Evolutionary conservation across 2,113 vertebrate genomes (phyloP).

Genomic region (Vidua macroura): DNA sequence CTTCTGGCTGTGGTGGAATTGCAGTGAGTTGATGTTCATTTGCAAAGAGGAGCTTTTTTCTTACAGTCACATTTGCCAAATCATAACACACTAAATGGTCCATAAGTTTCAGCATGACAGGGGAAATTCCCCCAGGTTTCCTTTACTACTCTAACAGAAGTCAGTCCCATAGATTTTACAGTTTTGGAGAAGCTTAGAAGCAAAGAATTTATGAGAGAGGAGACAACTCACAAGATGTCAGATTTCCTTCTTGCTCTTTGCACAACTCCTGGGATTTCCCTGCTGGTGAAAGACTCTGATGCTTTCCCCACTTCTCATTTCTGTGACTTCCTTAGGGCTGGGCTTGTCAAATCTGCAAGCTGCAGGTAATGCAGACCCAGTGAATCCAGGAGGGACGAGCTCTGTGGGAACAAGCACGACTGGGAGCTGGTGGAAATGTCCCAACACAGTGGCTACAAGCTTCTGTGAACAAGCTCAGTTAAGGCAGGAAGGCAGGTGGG

Average conservation of each 20-base stretch:
- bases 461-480: neutral
- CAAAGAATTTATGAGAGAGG: neutral
- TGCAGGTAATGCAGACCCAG: neutral
- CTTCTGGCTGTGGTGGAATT: neutral
- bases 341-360: neutral
- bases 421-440: neutral
- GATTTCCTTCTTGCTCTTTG: neutral
- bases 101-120: neutral
- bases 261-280: neutral
- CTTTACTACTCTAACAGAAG: neutral
- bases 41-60: neutral
- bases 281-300: neutral
- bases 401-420: neutral
- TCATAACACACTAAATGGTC: neutral
- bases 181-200: neutral
- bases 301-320: neutral
- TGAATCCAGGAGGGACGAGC: neutral
- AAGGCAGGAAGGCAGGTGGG: neutral
- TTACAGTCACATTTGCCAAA: neutral
- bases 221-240: neutral
- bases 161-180: neutral
- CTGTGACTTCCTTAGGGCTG: neutral
- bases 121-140: conserved; percentile 8
- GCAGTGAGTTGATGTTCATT: neutral
- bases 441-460: neutral